Evolutionary conservation across 1,140 invertebrate genomes (phyloP).

Genomic region (Goniozus legneri): DNA sequence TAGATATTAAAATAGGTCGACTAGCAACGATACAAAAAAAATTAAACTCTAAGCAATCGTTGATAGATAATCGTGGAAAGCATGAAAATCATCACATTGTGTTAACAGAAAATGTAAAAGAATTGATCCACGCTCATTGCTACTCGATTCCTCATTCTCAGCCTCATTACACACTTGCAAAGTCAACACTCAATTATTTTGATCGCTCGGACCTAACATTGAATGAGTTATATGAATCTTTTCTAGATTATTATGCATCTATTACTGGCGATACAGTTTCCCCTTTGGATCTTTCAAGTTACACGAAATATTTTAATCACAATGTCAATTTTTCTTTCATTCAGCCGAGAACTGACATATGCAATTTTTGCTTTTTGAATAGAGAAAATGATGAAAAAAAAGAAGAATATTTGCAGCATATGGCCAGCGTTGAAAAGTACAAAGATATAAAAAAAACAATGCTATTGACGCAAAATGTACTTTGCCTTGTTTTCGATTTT

Average conservation of each 20-base stretch:
- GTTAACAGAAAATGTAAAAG: not conserved
- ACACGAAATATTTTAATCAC: not conserved
- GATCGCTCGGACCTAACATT: not conserved
- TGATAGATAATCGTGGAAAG: not conserved
- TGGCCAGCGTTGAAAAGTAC: not conserved
- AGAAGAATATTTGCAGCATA: not conserved
- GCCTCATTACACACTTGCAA: not conserved
- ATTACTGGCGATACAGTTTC: not conserved
- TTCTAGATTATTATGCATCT: not conserved
- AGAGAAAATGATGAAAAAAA: not conserved
- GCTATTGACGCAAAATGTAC: not conserved
- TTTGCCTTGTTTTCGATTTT: not conserved
- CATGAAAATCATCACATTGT: not conserved
- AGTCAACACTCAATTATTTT: not conserved
- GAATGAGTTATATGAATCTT: not conserved
- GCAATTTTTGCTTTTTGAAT: not conserved
- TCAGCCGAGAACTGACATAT: not conserved
- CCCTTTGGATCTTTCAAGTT: not conserved
- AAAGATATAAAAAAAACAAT: not conserved
- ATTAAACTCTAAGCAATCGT: not conserved
- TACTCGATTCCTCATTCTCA: not conserved
- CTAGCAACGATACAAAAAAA: not conserved
- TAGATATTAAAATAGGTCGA: not conserved
- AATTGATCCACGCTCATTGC: not conserved
- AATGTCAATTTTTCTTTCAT: not conserved